Evolutionary conservation across 2,888 invertebrate species (phyloP).

Genomic region (Bhutanitis thaidina): DNA sequence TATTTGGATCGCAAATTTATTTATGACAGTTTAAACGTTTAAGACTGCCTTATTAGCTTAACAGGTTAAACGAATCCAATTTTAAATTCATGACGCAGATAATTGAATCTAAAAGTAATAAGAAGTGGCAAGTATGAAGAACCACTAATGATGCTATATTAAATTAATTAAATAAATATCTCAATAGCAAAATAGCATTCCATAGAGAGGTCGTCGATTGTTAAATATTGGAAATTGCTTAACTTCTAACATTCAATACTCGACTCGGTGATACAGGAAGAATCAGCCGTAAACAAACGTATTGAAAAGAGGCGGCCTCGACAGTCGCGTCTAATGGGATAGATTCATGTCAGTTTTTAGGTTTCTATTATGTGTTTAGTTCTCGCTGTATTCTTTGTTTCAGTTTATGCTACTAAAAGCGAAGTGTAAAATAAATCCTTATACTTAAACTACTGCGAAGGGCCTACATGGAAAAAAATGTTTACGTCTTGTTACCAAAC

Average conservation of each 20-base stretch:
- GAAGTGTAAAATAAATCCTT: too few relatives aligned
- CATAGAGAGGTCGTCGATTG: constrained; percentile 53
- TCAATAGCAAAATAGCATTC: constrained; percentile 37
- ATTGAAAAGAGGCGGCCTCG: constrained; percentile 45
- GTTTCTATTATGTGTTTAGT: constrained; percentile 29
- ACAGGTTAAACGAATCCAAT: constrained; percentile 16
- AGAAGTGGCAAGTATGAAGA: constrained; percentile 13
- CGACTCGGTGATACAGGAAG: constrained; percentile 35
- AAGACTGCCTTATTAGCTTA: constrained; percentile 11
- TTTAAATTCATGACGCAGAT: constrained; percentile 12
- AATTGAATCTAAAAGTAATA: constrained; percentile 9
- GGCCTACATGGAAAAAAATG: too few relatives aligned
- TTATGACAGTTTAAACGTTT: constrained; percentile 4
- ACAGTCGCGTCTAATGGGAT: constrained; percentile 32
- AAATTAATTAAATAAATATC: constrained; percentile 48
- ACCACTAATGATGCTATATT: constrained; percentile 33
- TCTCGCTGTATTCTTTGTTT: background rate
- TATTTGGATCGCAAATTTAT: constrained; percentile 13
- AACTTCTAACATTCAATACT: constrained; percentile 41
- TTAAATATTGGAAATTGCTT: constrained; percentile 41
- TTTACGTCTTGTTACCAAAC: too few relatives aligned
- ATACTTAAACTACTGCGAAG: too few relatives aligned
- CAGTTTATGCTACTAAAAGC: background rate
- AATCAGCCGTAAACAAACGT: constrained; percentile 27
- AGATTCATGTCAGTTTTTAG: constrained; percentile 34